Evolutionary conservation across 1,140 invertebrate genomes (phyloP).

Genomic region (Amphibalanus amphitrite): DNA sequence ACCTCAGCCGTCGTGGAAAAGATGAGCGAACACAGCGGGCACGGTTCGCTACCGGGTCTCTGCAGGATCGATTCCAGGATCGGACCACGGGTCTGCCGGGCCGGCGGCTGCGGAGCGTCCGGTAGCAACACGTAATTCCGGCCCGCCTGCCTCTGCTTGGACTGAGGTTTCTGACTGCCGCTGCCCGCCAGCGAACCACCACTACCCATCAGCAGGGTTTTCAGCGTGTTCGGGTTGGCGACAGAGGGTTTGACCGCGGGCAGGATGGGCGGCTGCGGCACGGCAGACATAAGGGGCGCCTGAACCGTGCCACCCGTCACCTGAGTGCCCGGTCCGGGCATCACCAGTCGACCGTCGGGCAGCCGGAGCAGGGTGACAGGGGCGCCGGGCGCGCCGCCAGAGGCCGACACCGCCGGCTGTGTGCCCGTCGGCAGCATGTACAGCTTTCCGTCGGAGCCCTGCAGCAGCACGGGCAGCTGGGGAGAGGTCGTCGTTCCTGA

Average conservation of each 20-base stretch:
- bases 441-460: neutral
- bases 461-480: neutral
- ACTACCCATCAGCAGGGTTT: neutral
- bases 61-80: slow-evolving; percentile 1
- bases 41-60: neutral
- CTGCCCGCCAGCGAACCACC: neutral
- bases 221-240: neutral
- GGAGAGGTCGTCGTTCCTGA: neutral
- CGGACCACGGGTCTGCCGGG: neutral
- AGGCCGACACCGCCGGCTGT: neutral
- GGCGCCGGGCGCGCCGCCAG: neutral
- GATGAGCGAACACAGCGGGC: neutral
- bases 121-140: neutral
- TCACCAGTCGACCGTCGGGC: neutral
- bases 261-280: neutral
- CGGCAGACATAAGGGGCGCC: no score
- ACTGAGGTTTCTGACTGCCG: neutral
- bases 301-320: neutral
- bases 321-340: neutral
- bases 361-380: neutral
- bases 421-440: neutral
- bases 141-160: neutral
- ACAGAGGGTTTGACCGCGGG: neutral
- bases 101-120: neutral
- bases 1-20: neutral